These are phyloP conservation scores for Allacma fusca DNA, from an alignment of 2,888 invertebrate species.

Conservation along the genomic window DNA sequence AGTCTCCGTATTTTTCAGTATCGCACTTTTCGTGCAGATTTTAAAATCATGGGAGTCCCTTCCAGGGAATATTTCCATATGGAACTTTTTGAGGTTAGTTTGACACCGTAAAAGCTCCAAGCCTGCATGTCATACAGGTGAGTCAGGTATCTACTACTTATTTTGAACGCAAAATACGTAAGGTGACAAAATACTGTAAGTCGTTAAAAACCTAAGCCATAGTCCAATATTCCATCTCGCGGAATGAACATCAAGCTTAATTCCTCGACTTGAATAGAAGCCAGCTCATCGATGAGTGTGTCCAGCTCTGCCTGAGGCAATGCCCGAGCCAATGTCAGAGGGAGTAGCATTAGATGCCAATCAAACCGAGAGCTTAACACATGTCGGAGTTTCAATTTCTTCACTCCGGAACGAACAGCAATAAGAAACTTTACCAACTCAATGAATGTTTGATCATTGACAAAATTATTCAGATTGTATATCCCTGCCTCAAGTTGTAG, in stretches of 20 bases:
- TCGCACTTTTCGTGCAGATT: neutral
- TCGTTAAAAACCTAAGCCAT: too few species aligned
- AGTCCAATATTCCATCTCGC: neutral
- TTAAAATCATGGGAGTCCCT: neutral
- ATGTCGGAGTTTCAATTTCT: neutral
- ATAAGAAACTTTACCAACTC: neutral
- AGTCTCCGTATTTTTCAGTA: neutral
- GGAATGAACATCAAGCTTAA: neutral
- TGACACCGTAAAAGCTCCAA: neutral
- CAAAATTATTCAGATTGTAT: conserved; percentile 3
- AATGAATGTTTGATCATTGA: neutral
- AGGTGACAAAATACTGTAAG: too few species aligned
- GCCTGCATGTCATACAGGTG: neutral
- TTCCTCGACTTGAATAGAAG: neutral
- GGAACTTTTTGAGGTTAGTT: conserved; percentile 1
- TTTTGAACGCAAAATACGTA: too few species aligned
- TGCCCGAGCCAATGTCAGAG: too few species aligned
- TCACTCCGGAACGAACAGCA: neutral
- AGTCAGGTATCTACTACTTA: too few species aligned
- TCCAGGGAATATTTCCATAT: conserved; percentile 20
- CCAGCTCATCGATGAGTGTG: neutral
- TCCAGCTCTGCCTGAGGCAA: neutral
- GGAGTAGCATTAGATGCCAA: neutral
- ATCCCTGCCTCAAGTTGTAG: neutral
- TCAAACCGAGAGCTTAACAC: neutral